Conservation (phyloP, 2,113 vertebrate genomes). For the Phrynocephalus versicolor region DNA sequence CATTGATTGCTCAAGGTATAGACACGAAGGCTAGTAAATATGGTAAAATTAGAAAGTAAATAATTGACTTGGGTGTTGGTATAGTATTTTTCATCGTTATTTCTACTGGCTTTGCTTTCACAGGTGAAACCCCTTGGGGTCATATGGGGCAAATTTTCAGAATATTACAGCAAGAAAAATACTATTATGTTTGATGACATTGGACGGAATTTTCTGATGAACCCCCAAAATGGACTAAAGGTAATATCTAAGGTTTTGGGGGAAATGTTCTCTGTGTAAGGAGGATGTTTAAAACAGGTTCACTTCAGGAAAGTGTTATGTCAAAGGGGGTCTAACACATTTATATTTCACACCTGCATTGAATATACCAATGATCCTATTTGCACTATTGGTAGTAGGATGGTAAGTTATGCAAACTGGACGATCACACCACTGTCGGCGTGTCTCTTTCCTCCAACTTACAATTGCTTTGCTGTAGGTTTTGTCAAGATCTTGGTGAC, state of each 20-base stretch:
- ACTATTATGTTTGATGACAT: constrained; percentile 99
- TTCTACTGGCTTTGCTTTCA: constrained; percentile 32
- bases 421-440: background rate
- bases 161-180: constrained; percentile 96
- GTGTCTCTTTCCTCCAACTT: background rate
- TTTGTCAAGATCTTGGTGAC: background rate
- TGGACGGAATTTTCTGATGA: constrained; percentile 98
- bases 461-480: background rate
- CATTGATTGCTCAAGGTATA: background rate
- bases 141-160: constrained; percentile 96
- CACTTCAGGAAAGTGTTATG: background rate
- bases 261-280: constrained; percentile 21
- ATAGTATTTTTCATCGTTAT: background rate
- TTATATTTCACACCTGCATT: background rate
- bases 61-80: background rate
- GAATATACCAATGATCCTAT: background rate
- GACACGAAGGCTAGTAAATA: background rate
- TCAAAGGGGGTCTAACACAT: background rate
- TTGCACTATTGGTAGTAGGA: background rate
- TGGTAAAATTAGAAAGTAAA: background rate
- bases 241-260: constrained; percentile 65
- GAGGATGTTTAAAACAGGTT: background rate
- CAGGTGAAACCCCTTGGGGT: constrained; percentile 98
- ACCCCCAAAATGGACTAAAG: constrained; percentile 98
- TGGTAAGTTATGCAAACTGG: background rate